Percentiles rank a stretch among this genome's conserved stretches.
Conservation (phyloP, 2,888 invertebrate genomes). For the Philopedon plagiatum region DNA sequence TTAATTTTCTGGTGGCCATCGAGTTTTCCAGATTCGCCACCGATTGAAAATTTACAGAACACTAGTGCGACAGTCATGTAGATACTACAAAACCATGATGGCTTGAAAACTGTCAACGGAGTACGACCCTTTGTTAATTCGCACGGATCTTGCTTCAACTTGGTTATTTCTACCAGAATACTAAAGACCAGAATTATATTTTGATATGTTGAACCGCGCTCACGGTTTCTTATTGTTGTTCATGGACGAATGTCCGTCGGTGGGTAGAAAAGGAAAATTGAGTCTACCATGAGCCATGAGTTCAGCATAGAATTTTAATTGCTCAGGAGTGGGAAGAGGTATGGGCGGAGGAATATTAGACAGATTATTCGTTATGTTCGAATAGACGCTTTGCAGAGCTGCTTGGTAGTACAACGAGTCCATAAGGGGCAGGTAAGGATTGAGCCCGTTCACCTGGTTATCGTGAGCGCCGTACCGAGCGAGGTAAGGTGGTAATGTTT, state of each 20-base stretch:
- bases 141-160: background rate
- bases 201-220: conserved; percentile 37
- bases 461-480: conserved; percentile 28
- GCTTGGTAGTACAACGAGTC: conserved; percentile 69
- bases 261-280: conserved; percentile 62
- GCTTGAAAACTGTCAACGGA: background rate
- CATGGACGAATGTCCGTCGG: conserved; percentile 61
- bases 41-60: too few species aligned
- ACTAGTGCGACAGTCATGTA: too few species aligned
- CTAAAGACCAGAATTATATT: conserved; percentile 40
- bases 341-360: conserved; percentile 62
- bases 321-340: conserved; percentile 70
- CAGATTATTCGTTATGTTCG: conserved; percentile 61
- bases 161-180: background rate
- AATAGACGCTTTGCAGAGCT: conserved; percentile 69
- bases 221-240: conserved; percentile 49
- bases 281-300: conserved; percentile 67
- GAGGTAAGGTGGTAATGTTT: conserved; percentile 54
- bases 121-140: background rate
- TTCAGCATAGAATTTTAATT: conserved; percentile 72
- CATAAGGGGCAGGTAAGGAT: conserved; percentile 66
- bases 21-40: too few species aligned
- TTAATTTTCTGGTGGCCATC: too few species aligned
- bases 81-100: too few species aligned
- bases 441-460: conserved; percentile 45